Evolutionary conservation across 2,113 vertebrate genomes (phyloP).

Genomic region (Murina feae): DNA sequence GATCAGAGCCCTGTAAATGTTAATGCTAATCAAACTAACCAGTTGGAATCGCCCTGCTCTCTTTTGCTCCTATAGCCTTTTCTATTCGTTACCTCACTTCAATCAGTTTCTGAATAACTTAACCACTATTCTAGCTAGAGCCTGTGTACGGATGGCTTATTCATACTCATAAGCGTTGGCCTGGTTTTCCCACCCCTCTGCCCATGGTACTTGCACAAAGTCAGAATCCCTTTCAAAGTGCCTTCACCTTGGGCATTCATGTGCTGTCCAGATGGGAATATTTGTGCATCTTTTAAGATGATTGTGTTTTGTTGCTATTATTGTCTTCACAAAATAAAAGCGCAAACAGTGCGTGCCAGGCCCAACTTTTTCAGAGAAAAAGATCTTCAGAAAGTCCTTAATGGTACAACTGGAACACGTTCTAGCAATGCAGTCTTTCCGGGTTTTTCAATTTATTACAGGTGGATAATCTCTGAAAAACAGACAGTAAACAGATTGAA

Average conservation of each 20-base stretch:
- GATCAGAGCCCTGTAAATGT: conserved; percentile 50
- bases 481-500: conserved; percentile 56
- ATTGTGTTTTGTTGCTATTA: conserved; percentile 50
- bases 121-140: not conserved
- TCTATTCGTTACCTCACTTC: conserved; percentile 52
- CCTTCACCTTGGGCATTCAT: conserved; percentile 28
- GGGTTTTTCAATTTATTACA: conserved; percentile 48
- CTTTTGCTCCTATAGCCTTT: conserved; percentile 42
- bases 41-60: conserved; percentile 55
- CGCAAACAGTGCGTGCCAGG: not conserved
- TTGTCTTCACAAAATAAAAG: conserved; percentile 51
- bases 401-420: conserved; percentile 43
- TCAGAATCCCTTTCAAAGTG: conserved; percentile 34
- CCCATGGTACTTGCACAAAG: conserved; percentile 1
- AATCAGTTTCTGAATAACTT: conserved; percentile 32
- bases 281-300: conserved; percentile 7
- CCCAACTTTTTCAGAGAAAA: conserved; percentile 28
- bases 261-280: conserved; percentile 1
- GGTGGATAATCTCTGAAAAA: conserved; percentile 57
- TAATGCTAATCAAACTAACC: conserved; percentile 55
- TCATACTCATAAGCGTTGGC: conserved; percentile 18
- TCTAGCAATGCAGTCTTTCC: conserved; percentile 27
- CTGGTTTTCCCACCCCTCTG: not conserved
- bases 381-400: conserved; percentile 46
- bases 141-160: not conserved